A percentile compares a stretch with the other conserved stretches of the same genome.
phyloP scores from a whole-genome alignment of 2,113 vertebrate genomes.

The Mormoops blainvillei region DNA sequence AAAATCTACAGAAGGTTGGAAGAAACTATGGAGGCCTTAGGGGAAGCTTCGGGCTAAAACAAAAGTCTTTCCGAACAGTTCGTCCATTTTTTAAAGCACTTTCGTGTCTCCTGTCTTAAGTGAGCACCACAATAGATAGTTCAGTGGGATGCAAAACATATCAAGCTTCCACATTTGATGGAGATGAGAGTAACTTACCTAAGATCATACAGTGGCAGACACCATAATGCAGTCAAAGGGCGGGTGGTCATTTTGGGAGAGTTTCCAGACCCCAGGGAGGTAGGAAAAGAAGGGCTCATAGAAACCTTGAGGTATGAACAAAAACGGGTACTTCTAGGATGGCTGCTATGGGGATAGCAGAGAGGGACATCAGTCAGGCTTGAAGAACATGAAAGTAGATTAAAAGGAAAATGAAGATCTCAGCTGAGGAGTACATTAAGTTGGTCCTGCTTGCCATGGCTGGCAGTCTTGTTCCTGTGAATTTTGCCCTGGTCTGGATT shows the following conservation, averaged over 20 bases:
- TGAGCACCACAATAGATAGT: background rate
- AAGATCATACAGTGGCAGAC: background rate
- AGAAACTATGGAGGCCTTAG: background rate
- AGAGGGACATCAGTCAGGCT: background rate
- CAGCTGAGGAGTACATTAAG: background rate
- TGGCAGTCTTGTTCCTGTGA: background rate
- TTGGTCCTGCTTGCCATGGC: background rate
- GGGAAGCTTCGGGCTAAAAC: background rate
- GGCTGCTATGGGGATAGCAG: background rate
- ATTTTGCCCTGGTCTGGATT: background rate
- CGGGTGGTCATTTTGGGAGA: background rate
- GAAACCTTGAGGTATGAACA: background rate
- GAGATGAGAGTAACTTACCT: constrained; percentile 40
- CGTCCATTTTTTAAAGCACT: background rate
- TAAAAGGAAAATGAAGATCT: background rate
- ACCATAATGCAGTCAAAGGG: background rate
- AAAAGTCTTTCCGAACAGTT: background rate
- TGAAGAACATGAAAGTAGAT: background rate
- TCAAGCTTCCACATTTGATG: background rate
- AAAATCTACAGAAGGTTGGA: background rate
- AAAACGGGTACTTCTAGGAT: constrained; percentile 5
- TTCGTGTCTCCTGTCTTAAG: background rate
- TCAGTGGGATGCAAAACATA: background rate
- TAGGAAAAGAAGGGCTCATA: background rate
- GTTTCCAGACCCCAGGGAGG: constrained; percentile 6